Percentiles rank a stretch among this genome's conserved stretches.
phyloP scores from a whole-genome alignment of 2,113 vertebrate genomes.

The Aldabrachelys gigantea region DNA sequence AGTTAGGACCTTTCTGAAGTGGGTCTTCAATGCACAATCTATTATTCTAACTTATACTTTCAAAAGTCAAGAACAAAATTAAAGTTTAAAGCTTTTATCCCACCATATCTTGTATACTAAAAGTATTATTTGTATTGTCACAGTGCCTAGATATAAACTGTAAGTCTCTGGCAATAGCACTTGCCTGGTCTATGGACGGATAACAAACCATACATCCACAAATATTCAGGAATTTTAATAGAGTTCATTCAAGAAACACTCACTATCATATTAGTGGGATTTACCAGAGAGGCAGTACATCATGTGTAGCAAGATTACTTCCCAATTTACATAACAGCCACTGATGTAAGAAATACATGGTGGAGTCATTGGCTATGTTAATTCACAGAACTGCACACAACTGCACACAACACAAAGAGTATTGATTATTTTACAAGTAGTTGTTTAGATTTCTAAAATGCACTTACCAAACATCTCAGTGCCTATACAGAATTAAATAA shows the following conservation, averaged over 20 bases:
- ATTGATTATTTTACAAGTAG: not conserved
- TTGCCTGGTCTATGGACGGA: accelerated
- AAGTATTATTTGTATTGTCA: too few species aligned
- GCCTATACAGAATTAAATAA: not conserved
- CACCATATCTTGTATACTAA: not conserved
- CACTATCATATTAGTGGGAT: not conserved
- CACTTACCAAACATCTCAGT: not conserved
- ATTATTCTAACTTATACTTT: not conserved
- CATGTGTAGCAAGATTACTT: not conserved
- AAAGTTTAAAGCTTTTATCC: not conserved
- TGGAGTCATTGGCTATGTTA: not conserved
- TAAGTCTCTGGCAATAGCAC: not conserved
- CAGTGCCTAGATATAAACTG: not conserved
- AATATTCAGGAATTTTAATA: slow-evolving; percentile 1
- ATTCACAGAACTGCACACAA: not conserved
- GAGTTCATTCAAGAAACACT: not conserved
- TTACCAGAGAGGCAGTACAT: not conserved
- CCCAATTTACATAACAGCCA: not conserved
- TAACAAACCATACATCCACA: not conserved
- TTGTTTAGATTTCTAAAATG: not conserved
- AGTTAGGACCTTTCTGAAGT: not conserved
- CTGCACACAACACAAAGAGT: not conserved
- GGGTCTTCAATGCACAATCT: not conserved
- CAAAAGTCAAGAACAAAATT: not conserved
- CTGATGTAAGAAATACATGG: not conserved